These are phyloP conservation scores for Melanchra persicariae DNA, from an alignment of 2,888 invertebrate genomes.

Conservation along the genomic window DNA sequence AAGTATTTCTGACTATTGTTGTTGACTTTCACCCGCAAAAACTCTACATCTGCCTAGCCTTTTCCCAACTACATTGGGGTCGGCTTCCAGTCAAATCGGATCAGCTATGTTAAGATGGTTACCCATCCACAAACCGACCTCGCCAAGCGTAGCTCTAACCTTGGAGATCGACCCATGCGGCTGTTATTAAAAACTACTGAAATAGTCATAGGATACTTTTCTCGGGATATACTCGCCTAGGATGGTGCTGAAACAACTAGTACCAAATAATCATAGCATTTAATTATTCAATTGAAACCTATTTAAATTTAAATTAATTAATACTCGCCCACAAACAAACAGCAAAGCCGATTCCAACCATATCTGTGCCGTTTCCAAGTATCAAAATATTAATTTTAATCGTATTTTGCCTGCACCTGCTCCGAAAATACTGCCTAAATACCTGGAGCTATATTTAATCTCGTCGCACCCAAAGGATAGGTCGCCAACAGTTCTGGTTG, in stretches of 20 bases:
- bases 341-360: neutral
- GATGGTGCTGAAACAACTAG: neutral
- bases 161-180: too few species aligned
- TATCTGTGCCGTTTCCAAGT: neutral
- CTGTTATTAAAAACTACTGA: too few species aligned
- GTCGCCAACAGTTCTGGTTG: slow-evolving; percentile 17
- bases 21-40: too few species aligned
- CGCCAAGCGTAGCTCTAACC: too few species aligned
- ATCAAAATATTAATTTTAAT: slow-evolving; percentile 15
- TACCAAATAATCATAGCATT: neutral
- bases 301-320: neutral
- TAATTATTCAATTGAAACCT: neutral
- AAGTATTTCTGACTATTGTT: too few species aligned
- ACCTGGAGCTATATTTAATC: slow-evolving; percentile 31
- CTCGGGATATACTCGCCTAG: neutral
- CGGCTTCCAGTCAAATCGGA: too few species aligned
- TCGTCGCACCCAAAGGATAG: slow-evolving; percentile 18
- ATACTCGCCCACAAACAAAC: neutral
- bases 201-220: too few species aligned
- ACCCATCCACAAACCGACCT: too few species aligned
- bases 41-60: too few species aligned
- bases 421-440: slow-evolving; percentile 28
- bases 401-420: slow-evolving; percentile 8
- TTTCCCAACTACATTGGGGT: too few species aligned
- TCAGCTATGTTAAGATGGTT: too few species aligned